phyloP scores from a whole-genome alignment of 1,140 invertebrate species.

The Ceratina australensis region DNA sequence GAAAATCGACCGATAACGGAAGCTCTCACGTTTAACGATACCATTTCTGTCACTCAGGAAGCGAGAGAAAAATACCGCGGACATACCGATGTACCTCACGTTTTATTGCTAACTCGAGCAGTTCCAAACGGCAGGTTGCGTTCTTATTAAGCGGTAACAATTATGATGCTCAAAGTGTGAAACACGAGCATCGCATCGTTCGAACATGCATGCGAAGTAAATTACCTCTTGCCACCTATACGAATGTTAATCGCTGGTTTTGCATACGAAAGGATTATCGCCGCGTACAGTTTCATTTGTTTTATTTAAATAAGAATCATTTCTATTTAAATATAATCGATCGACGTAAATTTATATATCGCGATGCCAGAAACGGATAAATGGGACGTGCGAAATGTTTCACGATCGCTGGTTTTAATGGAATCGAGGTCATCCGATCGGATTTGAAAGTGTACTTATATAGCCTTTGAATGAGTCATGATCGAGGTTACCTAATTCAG shows the following conservation, averaged over 20 bases:
- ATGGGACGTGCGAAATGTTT: slow-evolving; percentile 33
- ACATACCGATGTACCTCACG: too few relatives aligned
- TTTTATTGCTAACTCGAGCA: slow-evolving; percentile 2
- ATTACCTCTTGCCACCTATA: not conserved
- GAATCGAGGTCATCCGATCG: slow-evolving; percentile 40
- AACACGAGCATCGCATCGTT: not conserved
- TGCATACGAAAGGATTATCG: not conserved
- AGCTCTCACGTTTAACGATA: slow-evolving; percentile 14
- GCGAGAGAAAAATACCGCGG: too few relatives aligned
- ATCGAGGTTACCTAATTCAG: slow-evolving; percentile 15
- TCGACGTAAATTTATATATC: slow-evolving; percentile 19
- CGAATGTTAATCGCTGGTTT: not conserved
- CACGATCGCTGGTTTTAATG: slow-evolving; percentile 42
- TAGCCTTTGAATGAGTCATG: slow-evolving; percentile 12
- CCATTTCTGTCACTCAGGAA: not conserved
- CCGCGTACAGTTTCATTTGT: not conserved
- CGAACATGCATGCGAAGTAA: not conserved
- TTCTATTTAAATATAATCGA: not conserved
- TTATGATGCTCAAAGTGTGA: too few relatives aligned
- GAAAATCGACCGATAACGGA: too few relatives aligned
- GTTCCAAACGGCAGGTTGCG: too few relatives aligned
- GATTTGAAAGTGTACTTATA: slow-evolving; percentile 28
- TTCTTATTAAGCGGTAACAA: too few relatives aligned
- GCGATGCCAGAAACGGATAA: slow-evolving; percentile 1
- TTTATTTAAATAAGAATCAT: not conserved